Base-by-base conservation (phyloP, 64 coral and sea anemone genomes). In the Platygyra sinensis region DNA sequence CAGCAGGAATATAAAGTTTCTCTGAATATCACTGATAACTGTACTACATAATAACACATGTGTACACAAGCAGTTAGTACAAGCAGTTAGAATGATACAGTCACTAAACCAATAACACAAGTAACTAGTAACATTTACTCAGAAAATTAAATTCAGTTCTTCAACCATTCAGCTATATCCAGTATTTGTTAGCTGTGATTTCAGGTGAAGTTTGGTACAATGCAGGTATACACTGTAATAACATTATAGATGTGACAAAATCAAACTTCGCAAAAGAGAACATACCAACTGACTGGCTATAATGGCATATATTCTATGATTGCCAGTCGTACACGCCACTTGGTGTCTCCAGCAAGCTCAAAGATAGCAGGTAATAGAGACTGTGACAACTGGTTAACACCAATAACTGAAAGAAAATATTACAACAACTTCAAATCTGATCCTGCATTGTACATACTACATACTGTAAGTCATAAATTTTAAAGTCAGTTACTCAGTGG, bases 251-350 rank as follows among this genome's bases (percentile, higher is more conserved):
- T 51, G 8, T 22, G 6, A 39, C 31, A 65, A 5, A 24, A 61
- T 61, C 24, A 60, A 18, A 65, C 18, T 24, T 24, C 18, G 7
- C 24, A 24, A 77, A 2, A 77, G 18, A 24, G 30, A 71, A 89
- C 92, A 54, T 38, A 94, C 93, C 93, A 98, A 89, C 61, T 98
- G 95, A 76, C 92, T 93, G 30, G 95, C 95, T 49, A 79, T 59
- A 98, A 93, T 78, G 95, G 95, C 95, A 98, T 98, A 72, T 98
- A 98, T 61, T 98, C 92, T 77, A 98, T 98, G 61, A 98, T 98
- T 25, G 95, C 95, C 46, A 98, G 86, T 52, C 95, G 78, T 2
- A 98, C 95, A 80, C 95, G 95, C 95, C 95, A 98, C n/a, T 98
- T 98, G 15, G 92, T 91, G 62, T 98, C 95, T 91, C 94, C 95